Percentiles rank a stretch among this genome's conserved stretches.
Conservation (phyloP, 1,140 invertebrate genomes). For the Zaprionus kolodkinae region DNA sequence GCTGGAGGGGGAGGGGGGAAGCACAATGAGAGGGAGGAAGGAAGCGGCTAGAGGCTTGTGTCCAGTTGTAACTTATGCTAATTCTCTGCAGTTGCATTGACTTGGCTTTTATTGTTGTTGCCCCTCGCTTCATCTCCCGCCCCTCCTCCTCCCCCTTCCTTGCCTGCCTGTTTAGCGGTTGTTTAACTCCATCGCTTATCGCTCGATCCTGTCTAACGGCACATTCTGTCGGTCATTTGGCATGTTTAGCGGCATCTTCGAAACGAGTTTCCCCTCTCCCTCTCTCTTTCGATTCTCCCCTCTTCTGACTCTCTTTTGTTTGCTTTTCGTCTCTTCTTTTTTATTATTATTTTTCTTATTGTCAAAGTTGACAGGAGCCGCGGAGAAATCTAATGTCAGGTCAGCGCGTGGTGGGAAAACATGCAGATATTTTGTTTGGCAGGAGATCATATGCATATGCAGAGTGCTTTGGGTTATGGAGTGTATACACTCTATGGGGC, state of each 20-base stretch:
- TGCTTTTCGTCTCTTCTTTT: slow-evolving; percentile 1
- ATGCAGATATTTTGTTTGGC: neutral
- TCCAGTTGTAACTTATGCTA: slow-evolving; percentile 71
- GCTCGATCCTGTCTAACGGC: slow-evolving; percentile 66
- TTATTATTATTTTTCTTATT: slow-evolving; percentile 12
- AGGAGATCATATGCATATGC: neutral
- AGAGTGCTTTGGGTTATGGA: neutral
- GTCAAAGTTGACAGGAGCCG: slow-evolving; percentile 33
- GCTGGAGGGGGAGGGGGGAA: neutral
- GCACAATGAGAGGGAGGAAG: too few species aligned
- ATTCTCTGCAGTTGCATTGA: slow-evolving; percentile 55
- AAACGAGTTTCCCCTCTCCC: slow-evolving; percentile 13
- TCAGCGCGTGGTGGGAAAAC: neutral
- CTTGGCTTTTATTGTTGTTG: slow-evolving; percentile 4
- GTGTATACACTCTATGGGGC: neutral
- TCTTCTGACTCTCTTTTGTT: too few species aligned
- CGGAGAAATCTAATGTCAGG: slow-evolving; percentile 35
- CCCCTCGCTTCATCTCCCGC: neutral
- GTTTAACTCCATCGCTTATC: slow-evolving; percentile 47
- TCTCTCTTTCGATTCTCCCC: neutral
- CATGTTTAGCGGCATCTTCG: slow-evolving; percentile 34
- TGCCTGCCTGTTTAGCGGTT: slow-evolving; percentile 20
- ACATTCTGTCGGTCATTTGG: slow-evolving; percentile 40
- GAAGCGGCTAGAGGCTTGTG: slow-evolving; percentile 9
- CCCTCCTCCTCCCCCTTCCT: too few species aligned